These are phyloP conservation scores for Sparidentex hasta DNA, from an alignment of 2,797 vertebrate genomes.

Conservation along the genomic window DNA sequence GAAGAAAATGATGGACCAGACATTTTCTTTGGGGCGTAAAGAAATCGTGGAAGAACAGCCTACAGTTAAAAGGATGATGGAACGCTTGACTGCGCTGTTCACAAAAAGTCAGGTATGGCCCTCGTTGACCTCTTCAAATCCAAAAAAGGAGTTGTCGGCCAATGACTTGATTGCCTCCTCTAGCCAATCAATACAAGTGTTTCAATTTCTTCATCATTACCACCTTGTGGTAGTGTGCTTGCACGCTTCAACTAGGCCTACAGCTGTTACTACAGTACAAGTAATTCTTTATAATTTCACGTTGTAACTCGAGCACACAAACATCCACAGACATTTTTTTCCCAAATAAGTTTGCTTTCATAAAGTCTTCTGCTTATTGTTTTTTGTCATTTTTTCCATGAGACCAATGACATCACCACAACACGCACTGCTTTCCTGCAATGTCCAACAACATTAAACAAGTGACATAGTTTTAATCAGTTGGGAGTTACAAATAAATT, in stretches of 20 bases:
- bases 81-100: not conserved
- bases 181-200: slow-evolving; percentile 8
- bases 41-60: slow-evolving; percentile 5
- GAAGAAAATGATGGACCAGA: slow-evolving; percentile 12
- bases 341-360: slow-evolving; percentile 1
- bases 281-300: too few relatives aligned
- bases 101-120: slow-evolving; percentile 11
- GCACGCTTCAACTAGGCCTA: not conserved
- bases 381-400: slow-evolving; percentile 7
- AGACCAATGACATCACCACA: slow-evolving; percentile 6
- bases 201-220: slow-evolving; percentile 1
- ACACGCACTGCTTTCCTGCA: slow-evolving; percentile 14
- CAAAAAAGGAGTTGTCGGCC: not conserved
- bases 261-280: too few relatives aligned
- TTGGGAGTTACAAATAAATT: too few relatives aligned
- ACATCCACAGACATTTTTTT: too few relatives aligned
- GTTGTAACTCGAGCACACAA: too few relatives aligned
- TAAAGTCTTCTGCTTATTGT: not conserved
- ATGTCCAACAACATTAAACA: not conserved
- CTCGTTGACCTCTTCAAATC: too few relatives aligned
- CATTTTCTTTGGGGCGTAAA: not conserved
- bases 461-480: too few relatives aligned
- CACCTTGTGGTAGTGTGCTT: not conserved
- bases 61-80: not conserved
- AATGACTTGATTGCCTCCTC: not conserved